Evolutionary conservation across 2,113 vertebrate species (phyloP).

Genomic region (Eretmochelys imbricata): DNA sequence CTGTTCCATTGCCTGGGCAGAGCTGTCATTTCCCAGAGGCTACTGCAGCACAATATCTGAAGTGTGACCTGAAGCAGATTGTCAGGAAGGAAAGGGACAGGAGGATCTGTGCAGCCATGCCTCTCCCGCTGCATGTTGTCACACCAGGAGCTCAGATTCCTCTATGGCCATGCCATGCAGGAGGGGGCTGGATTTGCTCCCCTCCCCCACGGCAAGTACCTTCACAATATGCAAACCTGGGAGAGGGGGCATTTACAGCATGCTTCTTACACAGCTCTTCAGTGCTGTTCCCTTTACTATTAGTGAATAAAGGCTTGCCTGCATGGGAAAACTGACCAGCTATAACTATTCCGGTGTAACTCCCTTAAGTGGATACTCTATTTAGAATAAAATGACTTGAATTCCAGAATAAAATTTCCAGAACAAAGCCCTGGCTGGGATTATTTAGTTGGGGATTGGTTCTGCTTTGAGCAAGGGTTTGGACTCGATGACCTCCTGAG

Average conservation of each 20-base stretch:
- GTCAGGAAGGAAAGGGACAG: accelerated
- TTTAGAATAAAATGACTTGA: background rate
- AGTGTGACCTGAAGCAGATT: background rate
- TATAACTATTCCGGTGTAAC: background rate
- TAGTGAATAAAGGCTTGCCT: background rate
- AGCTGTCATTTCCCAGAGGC: background rate
- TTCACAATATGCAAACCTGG: accelerated
- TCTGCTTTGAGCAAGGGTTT: too few species aligned
- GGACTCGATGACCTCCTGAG: too few species aligned
- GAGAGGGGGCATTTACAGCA: accelerated
- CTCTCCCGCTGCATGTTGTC: background rate
- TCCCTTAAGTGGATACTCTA: background rate
- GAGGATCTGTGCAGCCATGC: background rate
- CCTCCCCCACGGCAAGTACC: background rate
- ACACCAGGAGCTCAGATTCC: background rate
- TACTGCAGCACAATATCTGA: background rate
- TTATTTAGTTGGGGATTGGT: too few species aligned
- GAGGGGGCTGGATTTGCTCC: background rate
- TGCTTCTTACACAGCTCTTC: background rate
- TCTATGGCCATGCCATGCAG: background rate
- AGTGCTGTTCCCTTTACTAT: background rate
- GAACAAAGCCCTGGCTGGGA: too few species aligned
- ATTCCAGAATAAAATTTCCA: background rate
- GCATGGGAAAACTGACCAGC: background rate
- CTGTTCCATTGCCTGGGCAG: background rate